phyloP scores from a whole-genome alignment of 2,797 vertebrate genomes.

The Xenentodon cancila region DNA sequence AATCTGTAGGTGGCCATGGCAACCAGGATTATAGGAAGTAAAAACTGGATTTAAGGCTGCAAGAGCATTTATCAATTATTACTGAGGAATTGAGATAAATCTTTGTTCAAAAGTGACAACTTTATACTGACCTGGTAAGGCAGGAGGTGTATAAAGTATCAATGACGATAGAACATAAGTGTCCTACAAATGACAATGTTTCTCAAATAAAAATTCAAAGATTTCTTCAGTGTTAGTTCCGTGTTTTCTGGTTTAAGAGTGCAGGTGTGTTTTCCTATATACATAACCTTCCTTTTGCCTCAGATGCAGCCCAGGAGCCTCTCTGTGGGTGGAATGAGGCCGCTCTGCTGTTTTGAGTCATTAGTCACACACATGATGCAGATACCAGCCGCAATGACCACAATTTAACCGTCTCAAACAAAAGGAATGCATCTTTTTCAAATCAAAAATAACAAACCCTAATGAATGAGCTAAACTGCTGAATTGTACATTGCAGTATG shows the following conservation, averaged over 20 bases:
- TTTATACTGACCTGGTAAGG: no score
- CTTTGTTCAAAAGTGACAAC: no score
- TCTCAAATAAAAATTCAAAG: no score
- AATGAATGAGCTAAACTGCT: neutral
- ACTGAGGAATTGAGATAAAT: neutral
- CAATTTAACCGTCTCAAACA: constrained; percentile 7
- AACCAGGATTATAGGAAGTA: neutral
- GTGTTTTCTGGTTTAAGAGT: constrained; percentile 7
- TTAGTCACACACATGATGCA: constrained; percentile 28
- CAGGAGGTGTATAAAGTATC: no score
- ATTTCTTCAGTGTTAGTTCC: neutral
- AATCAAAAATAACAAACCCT: neutral
- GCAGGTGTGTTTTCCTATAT: constrained; percentile 35
- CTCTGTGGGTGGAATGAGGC: constrained; percentile 37
- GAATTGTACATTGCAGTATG: neutral
- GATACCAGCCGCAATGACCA: constrained; percentile 5
- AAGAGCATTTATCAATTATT: neutral
- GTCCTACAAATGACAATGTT: neutral
- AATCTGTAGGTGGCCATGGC: neutral
- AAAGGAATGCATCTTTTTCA: neutral
- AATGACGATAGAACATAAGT: no score
- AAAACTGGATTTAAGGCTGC: neutral
- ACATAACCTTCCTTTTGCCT: constrained; percentile 56
- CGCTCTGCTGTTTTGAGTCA: constrained; percentile 29
- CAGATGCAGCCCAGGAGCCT: constrained; percentile 37